phyloP scores from a whole-genome alignment of 92 coral and sea anemone genomes.

The Virgularia gustaviana region DNA sequence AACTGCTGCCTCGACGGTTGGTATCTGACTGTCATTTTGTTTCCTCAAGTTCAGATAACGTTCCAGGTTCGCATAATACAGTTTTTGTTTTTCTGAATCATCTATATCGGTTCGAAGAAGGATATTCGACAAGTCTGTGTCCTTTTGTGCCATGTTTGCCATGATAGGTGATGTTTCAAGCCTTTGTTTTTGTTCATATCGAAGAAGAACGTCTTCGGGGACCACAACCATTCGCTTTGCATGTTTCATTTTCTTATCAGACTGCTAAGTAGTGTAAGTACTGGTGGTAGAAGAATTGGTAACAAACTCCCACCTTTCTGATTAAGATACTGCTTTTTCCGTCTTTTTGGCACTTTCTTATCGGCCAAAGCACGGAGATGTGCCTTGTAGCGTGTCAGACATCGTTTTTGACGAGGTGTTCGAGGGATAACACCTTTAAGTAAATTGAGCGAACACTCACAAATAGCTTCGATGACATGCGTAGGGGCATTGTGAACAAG shows the following conservation, averaged over 20 bases:
- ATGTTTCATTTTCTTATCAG: constrained; percentile 5
- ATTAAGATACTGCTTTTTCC: constrained; percentile 10
- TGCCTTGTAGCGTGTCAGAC: constrained; percentile 22
- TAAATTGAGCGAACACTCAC: too few relatives aligned
- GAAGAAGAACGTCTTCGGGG: constrained; percentile 15
- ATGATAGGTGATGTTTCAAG: constrained; percentile 6
- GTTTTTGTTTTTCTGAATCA: constrained; percentile 16
- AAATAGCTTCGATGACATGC: too few relatives aligned
- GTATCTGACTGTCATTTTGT: constrained; percentile 9
- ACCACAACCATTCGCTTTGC: constrained; percentile 14
- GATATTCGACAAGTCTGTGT: constrained; percentile 15
- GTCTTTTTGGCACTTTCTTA: not conserved
- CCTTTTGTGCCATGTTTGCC: constrained; percentile 1
- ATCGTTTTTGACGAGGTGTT: too few relatives aligned
- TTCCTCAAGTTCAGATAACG: constrained; percentile 28
- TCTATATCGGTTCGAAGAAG: not conserved
- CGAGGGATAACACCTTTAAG: constrained; percentile 11
- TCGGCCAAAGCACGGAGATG: constrained; percentile 17
- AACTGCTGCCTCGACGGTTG: constrained; percentile 9
- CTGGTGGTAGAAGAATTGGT: constrained; percentile 26
- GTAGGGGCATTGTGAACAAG: too few relatives aligned
- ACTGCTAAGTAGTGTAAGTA: not conserved
- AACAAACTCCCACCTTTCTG: constrained; percentile 39
- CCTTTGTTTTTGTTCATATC: constrained; percentile 22
- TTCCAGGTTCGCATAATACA: constrained; percentile 32